Evolutionary conservation across 2,113 vertebrate genomes (phyloP), one percentile per base, ranked within the genome.

Genomic region (Colossoma macropomum): DNA sequence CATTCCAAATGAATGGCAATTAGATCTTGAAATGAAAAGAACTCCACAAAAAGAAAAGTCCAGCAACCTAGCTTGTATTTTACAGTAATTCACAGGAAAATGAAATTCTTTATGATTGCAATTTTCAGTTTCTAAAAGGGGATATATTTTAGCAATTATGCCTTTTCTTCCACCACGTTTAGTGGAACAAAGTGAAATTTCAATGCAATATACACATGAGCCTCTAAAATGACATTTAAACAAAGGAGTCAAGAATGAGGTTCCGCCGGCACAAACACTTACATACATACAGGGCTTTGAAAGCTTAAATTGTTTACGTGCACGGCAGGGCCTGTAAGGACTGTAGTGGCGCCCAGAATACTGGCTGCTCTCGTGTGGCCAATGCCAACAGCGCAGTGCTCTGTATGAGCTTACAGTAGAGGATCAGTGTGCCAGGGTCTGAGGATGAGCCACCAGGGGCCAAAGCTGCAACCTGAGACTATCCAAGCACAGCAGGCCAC

Each of bases 281-380:
- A 50, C 27, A 27, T 56, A 15, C 23, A 52, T 38, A 23, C 9
- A 4, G 21, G 34, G 23, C 3, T 93, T 88, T 90, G 89, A 89
- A 91, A 92, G 83, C 77, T 72, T 88, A 92, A 87, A 89, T 88
- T 93, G 91, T 93, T 92, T 94, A 87, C 90, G 87, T 89, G 90
- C 89, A 87, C 82, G 73, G 79, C 66, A 68, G 75, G 79, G 86
- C 75, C 87, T 92, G 88, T 87, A 88, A 91, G 84, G 84, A 85
- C 90, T 89, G 90, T 85, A 91, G 85, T 90, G 72, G 86, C 69
- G 60, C 74, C 73, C 23, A 81, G 75, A 86, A 87, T 78, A 85
- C 89, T 75, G 65, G 86, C 85, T 84, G 77, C 86, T 84, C 85
- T 89, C 79, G 84, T 62, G 79, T 89, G 82, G 90, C 90, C 92